phyloP scores from a whole-genome alignment of 2,113 vertebrate genomes.

The Oenanthe oenanthe region DNA sequence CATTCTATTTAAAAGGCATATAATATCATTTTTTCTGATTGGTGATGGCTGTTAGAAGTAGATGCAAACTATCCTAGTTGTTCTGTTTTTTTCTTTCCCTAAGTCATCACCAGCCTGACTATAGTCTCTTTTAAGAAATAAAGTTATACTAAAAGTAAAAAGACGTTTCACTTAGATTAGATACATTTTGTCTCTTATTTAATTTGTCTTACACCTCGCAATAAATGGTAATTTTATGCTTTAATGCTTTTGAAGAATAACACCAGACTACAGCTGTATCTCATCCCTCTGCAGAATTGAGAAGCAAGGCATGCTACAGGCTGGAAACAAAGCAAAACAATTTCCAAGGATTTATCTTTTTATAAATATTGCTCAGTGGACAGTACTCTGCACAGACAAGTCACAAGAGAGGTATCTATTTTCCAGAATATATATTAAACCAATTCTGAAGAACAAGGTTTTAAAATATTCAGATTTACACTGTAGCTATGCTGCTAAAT shows the following conservation, averaged over 20 bases:
- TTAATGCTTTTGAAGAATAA: constrained; percentile 5
- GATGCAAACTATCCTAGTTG: neutral
- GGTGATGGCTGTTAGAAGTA: neutral
- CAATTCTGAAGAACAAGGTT: neutral
- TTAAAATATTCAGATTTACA: neutral
- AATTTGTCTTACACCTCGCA: neutral
- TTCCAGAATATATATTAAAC: neutral
- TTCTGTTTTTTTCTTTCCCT: neutral
- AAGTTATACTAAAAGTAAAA: neutral
- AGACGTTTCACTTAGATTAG: neutral
- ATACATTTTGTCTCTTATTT: neutral
- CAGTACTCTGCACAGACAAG: neutral
- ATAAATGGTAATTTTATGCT: neutral
- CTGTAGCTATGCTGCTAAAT: neutral
- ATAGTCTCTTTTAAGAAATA: neutral
- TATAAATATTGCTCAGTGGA: neutral
- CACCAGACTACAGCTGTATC: neutral
- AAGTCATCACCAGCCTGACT: neutral
- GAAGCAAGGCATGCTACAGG: neutral
- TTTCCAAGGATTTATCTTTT: neutral
- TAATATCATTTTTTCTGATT: neutral
- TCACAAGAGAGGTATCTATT: neutral
- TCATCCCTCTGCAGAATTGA: neutral
- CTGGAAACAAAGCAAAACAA: neutral
- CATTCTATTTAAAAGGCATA: neutral